Evolutionary conservation across 2,797 vertebrate genomes (phyloP), one percentile per base, ranked within the genome.

Genomic region (Enteromius viviparus): DNA sequence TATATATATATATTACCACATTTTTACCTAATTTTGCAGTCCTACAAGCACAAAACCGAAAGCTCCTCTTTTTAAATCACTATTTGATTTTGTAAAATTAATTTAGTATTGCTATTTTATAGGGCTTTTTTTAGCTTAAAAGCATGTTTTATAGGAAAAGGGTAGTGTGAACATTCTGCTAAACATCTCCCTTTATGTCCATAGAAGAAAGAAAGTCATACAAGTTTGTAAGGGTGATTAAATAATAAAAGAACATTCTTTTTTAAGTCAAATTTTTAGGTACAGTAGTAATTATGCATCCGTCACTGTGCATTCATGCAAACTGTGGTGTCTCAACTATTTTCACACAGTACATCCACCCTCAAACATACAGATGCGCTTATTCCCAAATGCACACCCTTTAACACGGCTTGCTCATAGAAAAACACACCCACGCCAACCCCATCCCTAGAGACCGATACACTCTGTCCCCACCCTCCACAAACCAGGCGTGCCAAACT

Each of bases 401-500:
- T 76, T 40, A 45, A 76, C 55, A 82, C 82, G 32, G 62, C 47
- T 80, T 71, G 55, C 78, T 88, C 81, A 81, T 76, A 72, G 85
- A 89, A 19, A 64, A n/a, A 87, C 81, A 90, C 91, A 91, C 92
- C 78, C 92, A 91, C 90, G 90, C 70, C 89, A 91, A 83, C 42
- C 26, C 65, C 23, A 58, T 85, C 85, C 90, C 90, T 37, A 81
- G 91, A 92, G 93, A 93, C 89, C 85, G 85, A 89, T 81, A 83
- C 84, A 85, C 53, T 69, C 64, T 37, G 87, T 89, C 92, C 91
- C 93, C 93, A 88, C 92, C 92, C 93, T 92, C 78, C 81, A 69
- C 86, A 89, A 89, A 87, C 87, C 84, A 74, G 68, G 79, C 62
- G 34, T 85, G 80, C 86, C 87, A 91, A 90, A 89, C 80, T 92